A percentile compares a stretch with the other conserved stretches of the same genome.
These are phyloP conservation scores for Pasiphila rectangulata DNA, from an alignment of 2,888 invertebrate species.

Conservation along the genomic window DNA sequence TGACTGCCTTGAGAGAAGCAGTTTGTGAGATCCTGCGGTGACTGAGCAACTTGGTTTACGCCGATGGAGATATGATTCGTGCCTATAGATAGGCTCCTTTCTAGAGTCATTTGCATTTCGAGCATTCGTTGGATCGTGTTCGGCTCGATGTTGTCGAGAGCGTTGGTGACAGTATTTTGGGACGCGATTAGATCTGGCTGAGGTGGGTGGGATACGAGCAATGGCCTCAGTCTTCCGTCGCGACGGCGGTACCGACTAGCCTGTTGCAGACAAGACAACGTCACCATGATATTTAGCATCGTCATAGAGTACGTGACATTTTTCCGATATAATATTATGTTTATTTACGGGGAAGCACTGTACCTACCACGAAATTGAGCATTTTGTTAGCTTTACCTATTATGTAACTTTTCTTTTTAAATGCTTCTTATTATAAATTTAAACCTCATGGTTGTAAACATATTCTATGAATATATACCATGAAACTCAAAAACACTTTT, in stretches of 20 bases:
- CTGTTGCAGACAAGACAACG: conserved; percentile 68
- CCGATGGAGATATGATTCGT: conserved; percentile 61
- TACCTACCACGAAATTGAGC: too few species aligned
- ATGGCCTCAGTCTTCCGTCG: conserved; percentile 62
- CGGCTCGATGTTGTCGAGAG: conserved; percentile 48
- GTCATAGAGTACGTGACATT: too few species aligned
- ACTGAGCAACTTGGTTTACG: conserved; percentile 61
- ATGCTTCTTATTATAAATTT: too few species aligned
- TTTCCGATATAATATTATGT: too few species aligned
- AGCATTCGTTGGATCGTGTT: conserved; percentile 61
- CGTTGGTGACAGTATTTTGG: conserved; percentile 40
- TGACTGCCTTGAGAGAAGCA: conserved; percentile 69
- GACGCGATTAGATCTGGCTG: conserved; percentile 57
- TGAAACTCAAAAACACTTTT: too few species aligned
- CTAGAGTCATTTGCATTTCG: conserved; percentile 69
- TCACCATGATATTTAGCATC: conserved; percentile 31
- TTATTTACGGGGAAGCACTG: too few species aligned
- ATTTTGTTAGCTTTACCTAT: too few species aligned
- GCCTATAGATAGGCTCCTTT: conserved; percentile 65
- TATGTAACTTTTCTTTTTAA: too few species aligned
- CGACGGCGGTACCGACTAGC: conserved; percentile 73
- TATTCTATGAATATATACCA: too few species aligned
- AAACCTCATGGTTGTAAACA: too few species aligned
- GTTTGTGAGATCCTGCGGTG: conserved; percentile 60
- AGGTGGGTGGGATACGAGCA: conserved; percentile 52